A percentile compares a stretch with the other conserved stretches of the same genome.
phyloP scores from a whole-genome alignment of 1,140 invertebrate genomes.

The Drusus annulatus region DNA sequence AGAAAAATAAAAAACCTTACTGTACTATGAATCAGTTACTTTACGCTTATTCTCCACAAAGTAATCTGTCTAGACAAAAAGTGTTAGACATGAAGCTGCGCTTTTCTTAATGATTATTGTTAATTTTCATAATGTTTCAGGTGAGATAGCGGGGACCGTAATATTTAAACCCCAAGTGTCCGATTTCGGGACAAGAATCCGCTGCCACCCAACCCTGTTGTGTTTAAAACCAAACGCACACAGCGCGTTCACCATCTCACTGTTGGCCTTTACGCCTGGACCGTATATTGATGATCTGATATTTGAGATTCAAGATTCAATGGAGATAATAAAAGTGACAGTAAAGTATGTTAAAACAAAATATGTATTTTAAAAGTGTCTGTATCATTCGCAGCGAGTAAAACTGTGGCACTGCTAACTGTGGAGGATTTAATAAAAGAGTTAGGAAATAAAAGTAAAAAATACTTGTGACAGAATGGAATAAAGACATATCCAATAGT shows the following conservation, averaged over 20 bases:
- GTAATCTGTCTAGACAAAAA: no score
- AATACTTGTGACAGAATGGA: no score
- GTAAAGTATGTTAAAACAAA: slow-evolving; percentile 31
- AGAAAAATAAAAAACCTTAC: no score
- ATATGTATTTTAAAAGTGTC: no score
- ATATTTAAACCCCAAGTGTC: slow-evolving; percentile 12
- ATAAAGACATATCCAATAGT: no score
- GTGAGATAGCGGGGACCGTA: neutral
- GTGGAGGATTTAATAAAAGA: no score
- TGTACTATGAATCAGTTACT: no score
- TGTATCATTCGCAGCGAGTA: no score
- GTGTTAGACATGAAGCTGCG: neutral
- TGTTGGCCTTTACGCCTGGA: slow-evolving; percentile 7
- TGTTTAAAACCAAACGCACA: neutral
- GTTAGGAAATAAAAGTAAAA: no score
- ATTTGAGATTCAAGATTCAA: slow-evolving; percentile 17
- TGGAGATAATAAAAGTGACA: slow-evolving; percentile 17
- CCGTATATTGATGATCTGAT: slow-evolving; percentile 27
- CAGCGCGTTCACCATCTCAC: neutral
- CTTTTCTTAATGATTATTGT: neutral
- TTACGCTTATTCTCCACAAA: no score
- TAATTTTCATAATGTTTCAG: slow-evolving; percentile 2
- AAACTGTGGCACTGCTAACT: no score
- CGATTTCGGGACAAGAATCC: slow-evolving; percentile 9
- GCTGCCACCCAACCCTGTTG: neutral